A percentile compares a stretch with the other conserved stretches of the same genome.
Conservation (phyloP, 2,113 vertebrate genomes). For the Phalacrocorax brasilianus region DNA sequence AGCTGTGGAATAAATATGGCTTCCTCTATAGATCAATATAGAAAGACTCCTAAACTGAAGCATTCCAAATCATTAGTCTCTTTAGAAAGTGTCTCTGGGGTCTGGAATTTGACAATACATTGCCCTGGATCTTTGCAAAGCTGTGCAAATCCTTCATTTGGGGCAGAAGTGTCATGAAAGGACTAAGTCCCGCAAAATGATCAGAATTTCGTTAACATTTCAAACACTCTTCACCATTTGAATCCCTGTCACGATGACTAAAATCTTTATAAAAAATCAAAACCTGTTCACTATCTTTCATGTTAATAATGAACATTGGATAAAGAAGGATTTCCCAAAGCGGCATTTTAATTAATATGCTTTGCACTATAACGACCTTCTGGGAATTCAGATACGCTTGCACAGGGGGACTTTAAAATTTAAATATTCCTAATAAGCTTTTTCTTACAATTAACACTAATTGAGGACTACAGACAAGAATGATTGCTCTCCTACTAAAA, state of each 20-base stretch:
- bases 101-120: not conserved
- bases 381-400: constrained; percentile 29
- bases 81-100: not conserved
- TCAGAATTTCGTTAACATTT: constrained; percentile 21
- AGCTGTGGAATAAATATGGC: not conserved
- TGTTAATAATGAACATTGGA: constrained; percentile 17
- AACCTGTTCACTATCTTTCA: constrained; percentile 8
- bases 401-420: not conserved
- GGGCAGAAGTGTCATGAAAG: not conserved
- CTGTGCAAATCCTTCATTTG: not conserved
- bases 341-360: constrained; percentile 38
- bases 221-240: not conserved
- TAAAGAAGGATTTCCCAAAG: constrained; percentile 37
- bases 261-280: constrained; percentile 21
- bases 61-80: not conserved
- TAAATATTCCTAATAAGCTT: constrained; percentile 40
- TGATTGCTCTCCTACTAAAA: constrained; percentile 10
- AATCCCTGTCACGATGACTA: not conserved
- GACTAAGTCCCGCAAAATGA: not conserved
- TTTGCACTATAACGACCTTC: not conserved
- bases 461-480: constrained; percentile 36
- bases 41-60: not conserved
- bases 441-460: constrained; percentile 37
- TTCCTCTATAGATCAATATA: not conserved
- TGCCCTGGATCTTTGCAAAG: not conserved